These are phyloP conservation scores for Mola mola DNA, from an alignment of 2,113 vertebrate genomes.

Conservation along the genomic window DNA sequence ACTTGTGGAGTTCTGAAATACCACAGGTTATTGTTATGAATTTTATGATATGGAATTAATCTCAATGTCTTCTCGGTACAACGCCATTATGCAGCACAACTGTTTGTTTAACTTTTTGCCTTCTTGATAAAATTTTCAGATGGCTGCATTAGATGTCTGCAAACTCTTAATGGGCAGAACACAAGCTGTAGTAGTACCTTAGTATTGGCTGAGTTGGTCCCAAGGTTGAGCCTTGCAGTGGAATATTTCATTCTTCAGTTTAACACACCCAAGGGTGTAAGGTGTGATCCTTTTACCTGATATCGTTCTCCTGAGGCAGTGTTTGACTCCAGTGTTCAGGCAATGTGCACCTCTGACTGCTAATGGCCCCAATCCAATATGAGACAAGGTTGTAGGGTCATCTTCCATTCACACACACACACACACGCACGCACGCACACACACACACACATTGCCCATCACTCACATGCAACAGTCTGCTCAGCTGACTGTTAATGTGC, in stretches of 20 bases:
- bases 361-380: conserved; percentile 64
- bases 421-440: conserved; percentile 18
- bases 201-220: conserved; percentile 22
- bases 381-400: conserved; percentile 69
- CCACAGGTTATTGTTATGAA: conserved; percentile 12
- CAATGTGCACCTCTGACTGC: conserved; percentile 66
- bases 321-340: conserved; percentile 56
- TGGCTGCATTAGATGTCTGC: background rate
- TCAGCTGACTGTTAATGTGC: conserved; percentile 68
- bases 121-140: conserved; percentile 4
- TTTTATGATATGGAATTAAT: conserved; percentile 37
- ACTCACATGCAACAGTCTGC: conserved; percentile 50
- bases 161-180: no score
- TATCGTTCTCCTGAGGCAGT: conserved; percentile 43
- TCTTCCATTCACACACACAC: conserved; percentile 47
- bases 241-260: conserved; percentile 22
- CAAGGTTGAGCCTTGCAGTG: background rate
- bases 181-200: conserved; percentile 27
- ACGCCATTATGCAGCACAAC: background rate
- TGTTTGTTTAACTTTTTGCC: conserved; percentile 24
- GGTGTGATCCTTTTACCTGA: conserved; percentile 57
- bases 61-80: conserved; percentile 8
- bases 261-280: conserved; percentile 26
- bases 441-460: conserved; percentile 43
- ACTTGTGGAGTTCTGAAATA: conserved; percentile 9